phyloP scores from a whole-genome alignment of 2,888 invertebrate genomes.

The Matsumyia berberina region DNA sequence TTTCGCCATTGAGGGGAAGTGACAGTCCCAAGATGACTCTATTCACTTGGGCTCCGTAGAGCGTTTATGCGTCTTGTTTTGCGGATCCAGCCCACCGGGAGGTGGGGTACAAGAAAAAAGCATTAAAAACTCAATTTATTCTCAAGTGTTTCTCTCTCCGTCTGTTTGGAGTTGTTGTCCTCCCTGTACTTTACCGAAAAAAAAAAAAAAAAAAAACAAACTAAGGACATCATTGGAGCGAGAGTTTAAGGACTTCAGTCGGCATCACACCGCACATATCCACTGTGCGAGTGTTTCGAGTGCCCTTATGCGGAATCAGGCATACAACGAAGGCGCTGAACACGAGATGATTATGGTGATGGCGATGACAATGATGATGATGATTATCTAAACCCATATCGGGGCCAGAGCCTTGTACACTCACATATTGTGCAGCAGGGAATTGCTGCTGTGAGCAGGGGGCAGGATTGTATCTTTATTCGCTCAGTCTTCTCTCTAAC shows the following conservation, averaged over 20 bases:
- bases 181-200: constrained; percentile 4
- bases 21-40: constrained; percentile 33
- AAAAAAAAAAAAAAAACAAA: constrained; percentile 34
- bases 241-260: constrained; percentile 61
- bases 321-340: constrained; percentile 41
- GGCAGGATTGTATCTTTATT: constrained; percentile 43
- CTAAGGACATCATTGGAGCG: constrained; percentile 62
- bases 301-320: constrained; percentile 60
- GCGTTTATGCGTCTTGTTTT: constrained; percentile 30
- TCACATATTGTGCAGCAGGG: constrained; percentile 53
- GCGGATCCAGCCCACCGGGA: not conserved
- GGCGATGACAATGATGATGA: constrained; percentile 70
- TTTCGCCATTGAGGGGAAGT: not conserved
- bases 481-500: constrained; percentile 44
- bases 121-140: constrained; percentile 72
- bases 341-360: constrained; percentile 62
- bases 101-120: constrained; percentile 23
- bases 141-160: constrained; percentile 50
- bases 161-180: constrained; percentile 26
- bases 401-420: constrained; percentile 41
- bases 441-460: constrained; percentile 29
- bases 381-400: constrained; percentile 68
- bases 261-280: constrained; percentile 54
- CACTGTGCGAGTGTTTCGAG: constrained; percentile 41
- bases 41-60: constrained; percentile 34